A percentile compares a stretch with the other conserved stretches of the same genome.
phyloP scores from a whole-genome alignment of 2,888 invertebrate genomes.

The Meloe dianella region DNA sequence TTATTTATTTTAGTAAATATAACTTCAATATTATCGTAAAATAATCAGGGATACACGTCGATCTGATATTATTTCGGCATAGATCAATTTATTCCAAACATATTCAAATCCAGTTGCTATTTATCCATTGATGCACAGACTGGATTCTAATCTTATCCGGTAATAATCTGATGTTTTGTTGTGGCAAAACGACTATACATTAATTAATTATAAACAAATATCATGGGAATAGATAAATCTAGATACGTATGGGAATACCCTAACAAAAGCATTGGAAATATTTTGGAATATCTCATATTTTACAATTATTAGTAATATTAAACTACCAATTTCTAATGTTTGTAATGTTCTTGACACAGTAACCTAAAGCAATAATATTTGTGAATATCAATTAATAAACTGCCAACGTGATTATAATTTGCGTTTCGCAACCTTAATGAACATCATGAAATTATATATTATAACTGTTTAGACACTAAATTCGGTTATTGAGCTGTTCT shows the following conservation, averaged over 20 bases:
- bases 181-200: conserved; percentile 44
- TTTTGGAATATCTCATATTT: too few relatives aligned
- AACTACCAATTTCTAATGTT: too few relatives aligned
- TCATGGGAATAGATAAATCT: conserved; percentile 17
- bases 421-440: neutral
- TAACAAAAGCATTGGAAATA: neutral
- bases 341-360: too few relatives aligned
- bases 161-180: conserved; percentile 38
- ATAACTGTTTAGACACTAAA: neutral
- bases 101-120: conserved; percentile 30
- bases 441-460: neutral
- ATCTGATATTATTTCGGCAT: conserved; percentile 15
- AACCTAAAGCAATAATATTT: too few relatives aligned
- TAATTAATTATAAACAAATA: conserved; percentile 43
- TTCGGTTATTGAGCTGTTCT: neutral
- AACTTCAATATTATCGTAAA: too few relatives aligned
- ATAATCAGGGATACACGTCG: neutral
- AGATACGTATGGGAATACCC: neutral
- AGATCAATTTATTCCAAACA: conserved; percentile 29
- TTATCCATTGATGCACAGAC: conserved; percentile 28
- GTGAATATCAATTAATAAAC: too few relatives aligned
- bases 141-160: conserved; percentile 35
- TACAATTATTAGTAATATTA: too few relatives aligned
- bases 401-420: too few relatives aligned
- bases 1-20: neutral